Evolutionary conservation across 1,140 invertebrate species (phyloP).

Genomic region (Monomorium pharaonis): DNA sequence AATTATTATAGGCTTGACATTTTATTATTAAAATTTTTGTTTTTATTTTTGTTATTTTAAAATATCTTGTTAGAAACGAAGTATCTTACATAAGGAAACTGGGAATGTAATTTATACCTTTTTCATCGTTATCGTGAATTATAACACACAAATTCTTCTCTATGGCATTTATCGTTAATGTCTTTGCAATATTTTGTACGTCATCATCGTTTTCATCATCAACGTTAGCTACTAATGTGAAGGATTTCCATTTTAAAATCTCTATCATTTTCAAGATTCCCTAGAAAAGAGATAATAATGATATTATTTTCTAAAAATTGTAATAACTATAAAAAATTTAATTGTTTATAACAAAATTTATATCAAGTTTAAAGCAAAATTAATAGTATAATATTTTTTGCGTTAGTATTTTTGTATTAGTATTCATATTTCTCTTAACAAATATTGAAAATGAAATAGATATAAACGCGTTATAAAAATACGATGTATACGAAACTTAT

Average conservation of each 20-base stretch:
- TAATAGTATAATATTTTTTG: background rate
- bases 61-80: background rate
- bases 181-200: constrained; percentile 79
- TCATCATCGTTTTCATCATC: constrained; percentile 77
- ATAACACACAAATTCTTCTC: constrained; percentile 78
- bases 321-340: background rate
- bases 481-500: too few relatives aligned
- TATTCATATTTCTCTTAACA: too few relatives aligned
- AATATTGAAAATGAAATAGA: too few relatives aligned
- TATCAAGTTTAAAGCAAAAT: background rate
- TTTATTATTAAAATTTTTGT: background rate
- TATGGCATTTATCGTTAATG: constrained; percentile 77
- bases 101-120: constrained; percentile 55
- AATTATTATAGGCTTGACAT: background rate
- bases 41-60: background rate
- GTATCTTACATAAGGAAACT: background rate
- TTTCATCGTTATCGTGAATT: constrained; percentile 77
- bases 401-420: too few relatives aligned
- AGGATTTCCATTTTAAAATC: constrained; percentile 81
- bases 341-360: background rate
- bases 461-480: too few relatives aligned
- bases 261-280: constrained; percentile 73
- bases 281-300: background rate
- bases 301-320: background rate
- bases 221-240: constrained; percentile 75